Conservation (phyloP, 2,888 invertebrate genomes). For the Agriopis leucophaearia region DNA sequence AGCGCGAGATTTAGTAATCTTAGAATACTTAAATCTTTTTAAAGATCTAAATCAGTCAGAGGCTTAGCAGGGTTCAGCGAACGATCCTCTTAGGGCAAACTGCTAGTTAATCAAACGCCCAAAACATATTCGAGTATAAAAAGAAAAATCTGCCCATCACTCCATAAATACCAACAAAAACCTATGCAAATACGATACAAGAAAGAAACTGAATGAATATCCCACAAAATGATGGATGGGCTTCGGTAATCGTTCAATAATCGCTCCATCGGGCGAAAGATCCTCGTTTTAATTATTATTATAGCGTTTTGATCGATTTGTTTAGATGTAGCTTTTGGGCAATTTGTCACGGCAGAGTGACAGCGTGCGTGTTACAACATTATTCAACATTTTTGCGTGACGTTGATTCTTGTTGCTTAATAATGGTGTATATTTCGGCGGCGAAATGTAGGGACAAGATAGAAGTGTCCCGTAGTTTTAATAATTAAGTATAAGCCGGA, state of each 20-base stretch:
- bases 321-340: conserved; percentile 28
- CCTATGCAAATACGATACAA: conserved; percentile 36
- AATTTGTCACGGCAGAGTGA: conserved; percentile 33
- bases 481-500: too few relatives aligned
- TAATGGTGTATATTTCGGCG: too few relatives aligned
- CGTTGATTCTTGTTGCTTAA: conserved; percentile 18
- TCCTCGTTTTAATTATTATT: conserved; percentile 44
- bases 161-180: conserved; percentile 36
- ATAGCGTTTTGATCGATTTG: conserved; percentile 44
- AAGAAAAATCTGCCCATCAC: conserved; percentile 33
- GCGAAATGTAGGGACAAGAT: too few relatives aligned
- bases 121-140: not conserved
- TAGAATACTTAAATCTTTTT: not conserved
- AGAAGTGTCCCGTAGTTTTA: too few relatives aligned
- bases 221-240: conserved; percentile 41
- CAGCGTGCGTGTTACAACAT: conserved; percentile 29
- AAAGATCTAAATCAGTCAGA: not conserved
- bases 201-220: conserved; percentile 35
- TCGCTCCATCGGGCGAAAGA: conserved; percentile 47
- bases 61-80: not conserved
- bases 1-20: not conserved
- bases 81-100: not conserved
- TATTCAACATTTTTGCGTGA: conserved; percentile 28
- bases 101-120: conserved; percentile 8
- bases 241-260: conserved; percentile 42